Evolutionary conservation across 92 coral and sea anemone genomes (phyloP).

Genomic region (Montipora capitata): DNA sequence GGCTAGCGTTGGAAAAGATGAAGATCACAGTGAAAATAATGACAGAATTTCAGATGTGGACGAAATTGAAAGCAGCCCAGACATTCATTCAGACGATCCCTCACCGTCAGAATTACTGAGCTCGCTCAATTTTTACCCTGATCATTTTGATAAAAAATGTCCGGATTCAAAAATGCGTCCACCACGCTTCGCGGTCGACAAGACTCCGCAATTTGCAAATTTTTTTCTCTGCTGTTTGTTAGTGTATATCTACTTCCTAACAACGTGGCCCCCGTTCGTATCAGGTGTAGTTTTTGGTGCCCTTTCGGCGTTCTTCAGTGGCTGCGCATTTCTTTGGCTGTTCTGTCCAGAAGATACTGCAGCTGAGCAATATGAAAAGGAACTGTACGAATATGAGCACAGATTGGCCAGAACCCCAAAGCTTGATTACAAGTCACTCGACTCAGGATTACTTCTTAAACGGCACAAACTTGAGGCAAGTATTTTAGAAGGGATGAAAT

Average conservation of each 20-base stretch:
- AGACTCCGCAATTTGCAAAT: conserved; percentile 77
- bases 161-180: not conserved
- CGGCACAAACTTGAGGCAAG: conserved; percentile 87
- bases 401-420: conserved; percentile 61
- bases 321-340: conserved; percentile 90
- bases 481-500: not conserved
- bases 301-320: conserved; percentile 80
- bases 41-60: conserved; percentile 40
- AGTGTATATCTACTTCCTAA: conserved; percentile 76
- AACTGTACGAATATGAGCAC: conserved; percentile 82
- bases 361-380: conserved; percentile 90
- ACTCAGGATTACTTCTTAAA: conserved; percentile 78
- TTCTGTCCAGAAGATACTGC: conserved; percentile 92
- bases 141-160: conserved; percentile 6
- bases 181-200: conserved; percentile 42
- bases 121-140: conserved; percentile 20
- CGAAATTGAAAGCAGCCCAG: conserved; percentile 42
- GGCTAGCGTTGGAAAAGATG: conserved; percentile 86
- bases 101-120: conserved; percentile 27
- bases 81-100: conserved; percentile 25
- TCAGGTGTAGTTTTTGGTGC: conserved; percentile 89
- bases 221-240: conserved; percentile 70
- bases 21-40: conserved; percentile 66
- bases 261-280: conserved; percentile 84
- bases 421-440: conserved; percentile 64